Evolutionary conservation across 2,797 vertebrate species (phyloP).

Genomic region (Enteromius radiatus): DNA sequence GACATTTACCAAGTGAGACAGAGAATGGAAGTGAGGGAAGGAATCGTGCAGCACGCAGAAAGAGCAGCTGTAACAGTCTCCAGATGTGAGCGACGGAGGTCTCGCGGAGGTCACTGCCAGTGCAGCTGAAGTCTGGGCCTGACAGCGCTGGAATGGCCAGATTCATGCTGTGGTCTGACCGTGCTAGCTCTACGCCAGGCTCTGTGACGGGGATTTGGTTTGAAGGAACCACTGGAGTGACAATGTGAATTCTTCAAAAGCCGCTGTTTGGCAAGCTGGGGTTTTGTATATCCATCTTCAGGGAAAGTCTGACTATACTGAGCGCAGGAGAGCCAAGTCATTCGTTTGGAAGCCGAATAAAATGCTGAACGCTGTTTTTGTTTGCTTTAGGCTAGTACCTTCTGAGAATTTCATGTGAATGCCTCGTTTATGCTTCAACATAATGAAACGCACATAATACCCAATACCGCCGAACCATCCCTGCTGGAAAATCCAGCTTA

Average conservation of each 20-base stretch:
- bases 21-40: background rate
- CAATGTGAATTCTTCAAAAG: slow-evolving; percentile 70
- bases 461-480: slow-evolving; percentile 4
- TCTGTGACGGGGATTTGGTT: slow-evolving; percentile 46
- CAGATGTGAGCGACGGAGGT: slow-evolving; percentile 45
- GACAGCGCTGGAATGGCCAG: slow-evolving; percentile 26
- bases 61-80: slow-evolving; percentile 35
- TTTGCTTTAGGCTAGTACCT: background rate
- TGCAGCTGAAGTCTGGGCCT: slow-evolving; percentile 22
- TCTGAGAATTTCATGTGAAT: background rate
- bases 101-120: slow-evolving; percentile 45
- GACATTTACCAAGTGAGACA: slow-evolving; percentile 10
- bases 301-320: slow-evolving; percentile 48
- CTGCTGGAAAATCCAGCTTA: background rate
- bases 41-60: background rate
- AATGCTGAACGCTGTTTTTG: slow-evolving; percentile 45
- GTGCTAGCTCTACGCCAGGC: slow-evolving; percentile 24
- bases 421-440: background rate
- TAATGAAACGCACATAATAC: background rate
- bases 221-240: slow-evolving; percentile 71
- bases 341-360: slow-evolving; percentile 27
- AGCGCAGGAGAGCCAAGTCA: slow-evolving; percentile 30
- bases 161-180: slow-evolving; percentile 55
- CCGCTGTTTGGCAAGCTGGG: slow-evolving; percentile 62
- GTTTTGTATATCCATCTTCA: slow-evolving; percentile 51